Evolutionary conservation across 2,113 vertebrate species (phyloP), one percentile per base, ranked within the genome.

Genomic region (Phalacrocorax carbo): DNA sequence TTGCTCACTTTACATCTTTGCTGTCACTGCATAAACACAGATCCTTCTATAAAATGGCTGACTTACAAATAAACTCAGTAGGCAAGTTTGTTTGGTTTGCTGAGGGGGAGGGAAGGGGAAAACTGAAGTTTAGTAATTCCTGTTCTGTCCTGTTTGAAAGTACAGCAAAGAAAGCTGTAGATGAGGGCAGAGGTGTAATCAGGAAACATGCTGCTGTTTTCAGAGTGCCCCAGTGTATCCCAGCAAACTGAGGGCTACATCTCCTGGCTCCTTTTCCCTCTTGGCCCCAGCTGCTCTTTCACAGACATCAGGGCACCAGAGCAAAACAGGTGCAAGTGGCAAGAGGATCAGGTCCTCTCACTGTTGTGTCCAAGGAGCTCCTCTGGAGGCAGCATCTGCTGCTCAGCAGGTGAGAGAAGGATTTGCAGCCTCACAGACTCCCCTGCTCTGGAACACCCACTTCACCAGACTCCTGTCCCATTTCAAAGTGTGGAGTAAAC

Each of bases 21-120:
- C 61, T 93, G 88, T 80, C 58, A 62, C 62, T 90, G 58, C 66
- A 82, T 75, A 86, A 92, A 49, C 8, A 49, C 19, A 86, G 23
- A 72, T 58, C 18, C 22, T 19, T 85, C 75, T 87, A 5, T 38
- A 64, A 92, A 93, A 79, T 46, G 9, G 3, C 40, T 79, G 34
- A 54, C 22, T 83, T 88, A 27, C 21, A 85, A 82, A 73, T 69
- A 70, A 94, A 76, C 10, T 71, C 51, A 64, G 40, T 9, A 64
- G 10, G 10, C 18, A 72, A n/a, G 13, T 49, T 86, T 92, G 32
- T 72, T 84, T 81, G 26, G 34, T 15, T 90, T 81, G 8, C 52
- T 71, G 64, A 49, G 27, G 12, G 19, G 5, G 9, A 51, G 2
- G 1, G 19, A 82, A 73, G 29, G 12, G 38, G 13, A 82, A 9